phyloP scores from a whole-genome alignment of 1,140 invertebrate genomes.

The Neelides sp. region DNA sequence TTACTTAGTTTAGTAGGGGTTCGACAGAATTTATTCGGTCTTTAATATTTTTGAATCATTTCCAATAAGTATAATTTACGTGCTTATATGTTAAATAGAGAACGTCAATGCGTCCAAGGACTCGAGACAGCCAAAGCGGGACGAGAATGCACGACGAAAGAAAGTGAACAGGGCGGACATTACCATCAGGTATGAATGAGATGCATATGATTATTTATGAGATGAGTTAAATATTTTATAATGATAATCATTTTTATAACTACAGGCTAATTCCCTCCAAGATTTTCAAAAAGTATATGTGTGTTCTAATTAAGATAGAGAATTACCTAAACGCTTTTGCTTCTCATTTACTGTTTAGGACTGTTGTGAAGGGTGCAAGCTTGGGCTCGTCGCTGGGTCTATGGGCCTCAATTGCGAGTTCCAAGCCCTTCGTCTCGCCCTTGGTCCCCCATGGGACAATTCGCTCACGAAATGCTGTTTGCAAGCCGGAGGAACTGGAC shows the following conservation, averaged over 20 bases:
- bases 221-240: background rate
- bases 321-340: background rate
- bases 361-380: conserved; percentile 45
- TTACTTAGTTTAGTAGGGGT: background rate
- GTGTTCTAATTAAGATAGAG: conserved; percentile 10
- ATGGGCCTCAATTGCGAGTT: conserved; percentile 41
- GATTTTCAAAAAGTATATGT: background rate
- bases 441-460: conserved; percentile 44
- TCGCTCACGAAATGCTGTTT: conserved; percentile 42
- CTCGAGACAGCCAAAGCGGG: conserved; percentile 40
- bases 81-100: conserved; percentile 20
- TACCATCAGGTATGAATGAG: conserved; percentile 33
- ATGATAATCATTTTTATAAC: background rate
- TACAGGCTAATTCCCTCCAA: background rate
- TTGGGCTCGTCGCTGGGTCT: conserved; percentile 39
- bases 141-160: conserved; percentile 34
- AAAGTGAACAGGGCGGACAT: conserved; percentile 33
- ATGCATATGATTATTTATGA: background rate
- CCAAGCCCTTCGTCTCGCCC: conserved; percentile 35
- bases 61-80: background rate
- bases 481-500: conserved; percentile 33
- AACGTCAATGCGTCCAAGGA: conserved; percentile 38
- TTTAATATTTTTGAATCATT: conserved; percentile 3
- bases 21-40: background rate
- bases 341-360: conserved; percentile 33